Base-by-base conservation (phyloP, 2,113 vertebrate species). In the Larimichthys crocea region DNA sequence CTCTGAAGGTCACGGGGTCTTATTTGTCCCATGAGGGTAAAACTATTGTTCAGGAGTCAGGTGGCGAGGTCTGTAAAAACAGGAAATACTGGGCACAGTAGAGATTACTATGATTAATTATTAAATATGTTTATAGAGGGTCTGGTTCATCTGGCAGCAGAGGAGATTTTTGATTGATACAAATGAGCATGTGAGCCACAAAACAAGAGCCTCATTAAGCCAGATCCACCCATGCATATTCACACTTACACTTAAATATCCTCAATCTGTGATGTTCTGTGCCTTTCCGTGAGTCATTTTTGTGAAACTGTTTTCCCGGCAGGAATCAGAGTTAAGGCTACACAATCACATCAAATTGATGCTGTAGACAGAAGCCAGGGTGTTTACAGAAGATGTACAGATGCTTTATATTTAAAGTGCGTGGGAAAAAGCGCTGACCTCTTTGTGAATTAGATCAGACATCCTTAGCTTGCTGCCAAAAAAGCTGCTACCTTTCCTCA, bases 1-100 rank as follows among this genome's bases (percentile, higher is more conserved):
- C 82, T 68, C 63, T 68, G 78, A 89, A 89, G 88, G 90, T 89
- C 88, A 88, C 10, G 19, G 73, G 87, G 80, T 86, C 74, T 56
- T 10, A 60, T 55, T 67, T 53, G 65, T 79, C 87, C 72, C 79
- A 65, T 57, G 59, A 85, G 24, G 76, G 72, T 35, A 65, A 42
- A 65, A 20, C 66, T 60, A 85, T 80, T 90, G 88, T 91, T 79
- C 60, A 22, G 53, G 22, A 61, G 40, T 78, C 65, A 59, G 40
- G 68, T 72, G 76, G 20, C 40, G 3, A 16, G 74, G 44, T 24
- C 65, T 31, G 35, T 31, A 61, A 53, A 17, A 86, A 59, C 74
- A 24, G 56, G 19, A 88, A 59, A 56, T 22, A 14, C 29, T 57
- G 49, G 48, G 15, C 44, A 64, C 48, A 50, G 49, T 24, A 31